Conservation (phyloP, 1,140 invertebrate genomes). For the Brachionus plicatilis region DNA sequence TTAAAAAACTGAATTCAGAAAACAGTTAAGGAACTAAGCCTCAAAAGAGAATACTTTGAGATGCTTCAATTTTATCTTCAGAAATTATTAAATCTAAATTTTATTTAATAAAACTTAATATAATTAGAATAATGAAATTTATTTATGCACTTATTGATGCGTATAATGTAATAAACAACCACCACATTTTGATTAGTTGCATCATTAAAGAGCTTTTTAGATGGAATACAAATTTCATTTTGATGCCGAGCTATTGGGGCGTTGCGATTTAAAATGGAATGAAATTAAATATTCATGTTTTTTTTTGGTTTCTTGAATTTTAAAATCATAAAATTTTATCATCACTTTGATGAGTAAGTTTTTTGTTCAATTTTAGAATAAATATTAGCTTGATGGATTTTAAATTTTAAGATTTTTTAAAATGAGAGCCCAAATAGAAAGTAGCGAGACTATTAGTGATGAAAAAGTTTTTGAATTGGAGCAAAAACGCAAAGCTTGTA, state of each 20-base stretch:
- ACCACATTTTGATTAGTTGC: neutral
- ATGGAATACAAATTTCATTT: neutral
- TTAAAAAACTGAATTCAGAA: too few species aligned
- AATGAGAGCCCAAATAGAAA: neutral
- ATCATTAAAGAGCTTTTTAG: neutral
- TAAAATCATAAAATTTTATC: neutral
- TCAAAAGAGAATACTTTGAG: too few species aligned
- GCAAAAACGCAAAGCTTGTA: slow-evolving; percentile 22
- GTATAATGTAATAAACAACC: neutral
- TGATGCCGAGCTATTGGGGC: neutral
- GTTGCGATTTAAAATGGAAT: neutral
- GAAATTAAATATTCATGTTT: neutral
- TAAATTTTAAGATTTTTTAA: neutral
- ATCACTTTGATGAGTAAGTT: neutral
- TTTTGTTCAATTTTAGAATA: neutral
- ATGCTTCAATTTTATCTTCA: too few species aligned
- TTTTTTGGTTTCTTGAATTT: neutral
- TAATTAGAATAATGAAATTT: neutral
- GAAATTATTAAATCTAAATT: too few species aligned
- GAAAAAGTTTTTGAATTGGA: neutral
- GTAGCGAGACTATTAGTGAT: neutral
- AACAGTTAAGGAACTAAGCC: too few species aligned
- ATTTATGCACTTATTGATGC: neutral
- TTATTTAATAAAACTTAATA: neutral
- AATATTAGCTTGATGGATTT: neutral